These are phyloP conservation scores for Automeris io DNA, from an alignment of 2,888 invertebrate species.

Conservation along the genomic window DNA sequence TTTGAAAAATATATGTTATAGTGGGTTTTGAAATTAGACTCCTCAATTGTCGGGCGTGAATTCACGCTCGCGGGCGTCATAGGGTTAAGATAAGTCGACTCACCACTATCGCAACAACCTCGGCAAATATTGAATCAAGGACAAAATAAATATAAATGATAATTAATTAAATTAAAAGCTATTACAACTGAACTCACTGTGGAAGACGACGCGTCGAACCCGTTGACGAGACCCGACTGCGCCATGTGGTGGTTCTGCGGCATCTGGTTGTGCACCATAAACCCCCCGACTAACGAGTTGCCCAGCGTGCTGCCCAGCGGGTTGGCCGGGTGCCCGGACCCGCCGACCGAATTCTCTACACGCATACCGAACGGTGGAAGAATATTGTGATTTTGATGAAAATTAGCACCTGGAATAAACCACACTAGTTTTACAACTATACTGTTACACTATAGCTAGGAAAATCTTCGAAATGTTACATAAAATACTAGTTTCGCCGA, in stretches of 20 bases:
- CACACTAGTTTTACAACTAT: slow-evolving; percentile 53
- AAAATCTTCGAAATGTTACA: too few relatives aligned
- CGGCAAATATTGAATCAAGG: too few relatives aligned
- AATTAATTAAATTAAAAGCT: too few relatives aligned
- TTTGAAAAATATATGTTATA: too few relatives aligned
- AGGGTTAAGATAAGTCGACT: too few relatives aligned
- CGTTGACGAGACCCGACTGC: slow-evolving; percentile 48
- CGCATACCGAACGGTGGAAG: slow-evolving; percentile 74
- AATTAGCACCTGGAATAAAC: slow-evolving; percentile 66
- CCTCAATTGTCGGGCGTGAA: too few relatives aligned
- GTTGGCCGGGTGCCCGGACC: slow-evolving; percentile 5
- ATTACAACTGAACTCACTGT: slow-evolving; percentile 36
- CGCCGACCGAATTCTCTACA: slow-evolving; percentile 52
- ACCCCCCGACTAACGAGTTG: slow-evolving; percentile 23
- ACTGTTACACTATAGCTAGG: too few relatives aligned
- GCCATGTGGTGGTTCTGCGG: slow-evolving; percentile 38
- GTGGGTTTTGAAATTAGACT: too few relatives aligned
- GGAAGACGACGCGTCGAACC: slow-evolving; percentile 53
- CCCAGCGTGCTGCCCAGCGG: slow-evolving; percentile 32
- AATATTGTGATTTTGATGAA: slow-evolving; percentile 65
- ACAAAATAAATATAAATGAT: too few relatives aligned
- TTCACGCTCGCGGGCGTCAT: too few relatives aligned
- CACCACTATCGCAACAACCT: too few relatives aligned
- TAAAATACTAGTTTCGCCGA: too few relatives aligned
- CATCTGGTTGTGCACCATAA: slow-evolving; percentile 50